Percentiles rank a stretch among this genome's conserved stretches.
Evolutionary conservation across 1,140 invertebrate genomes (phyloP).

Genomic region (Temnothorax longispinosus): DNA sequence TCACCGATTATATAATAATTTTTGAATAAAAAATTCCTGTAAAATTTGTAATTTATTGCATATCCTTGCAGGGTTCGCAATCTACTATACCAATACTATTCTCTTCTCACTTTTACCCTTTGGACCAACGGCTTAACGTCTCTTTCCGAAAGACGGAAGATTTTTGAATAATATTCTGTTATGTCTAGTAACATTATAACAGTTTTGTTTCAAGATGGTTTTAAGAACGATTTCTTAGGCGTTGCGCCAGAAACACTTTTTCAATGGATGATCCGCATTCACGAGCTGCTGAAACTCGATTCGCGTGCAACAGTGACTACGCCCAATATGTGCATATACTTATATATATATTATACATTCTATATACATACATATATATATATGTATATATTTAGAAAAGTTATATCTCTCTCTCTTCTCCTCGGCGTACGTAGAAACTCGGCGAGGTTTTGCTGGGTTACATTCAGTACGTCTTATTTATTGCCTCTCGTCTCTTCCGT

Average conservation of each 20-base stretch:
- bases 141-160: no score
- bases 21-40: no score
- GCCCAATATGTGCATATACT: not conserved
- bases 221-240: constrained; percentile 9
- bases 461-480: constrained; percentile 71
- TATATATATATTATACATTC: not conserved
- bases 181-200: not conserved
- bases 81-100: no score
- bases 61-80: no score
- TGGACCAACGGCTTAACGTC: no score
- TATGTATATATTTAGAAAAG: constrained; percentile 33
- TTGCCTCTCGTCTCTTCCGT: constrained; percentile 59
- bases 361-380: not conserved
- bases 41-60: no score
- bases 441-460: constrained; percentile 53
- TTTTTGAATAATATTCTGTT: not conserved
- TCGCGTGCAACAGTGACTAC: not conserved
- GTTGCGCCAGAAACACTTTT: constrained; percentile 23
- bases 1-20: not conserved
- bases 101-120: no score
- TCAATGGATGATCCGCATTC: constrained; percentile 37
- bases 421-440: constrained; percentile 38
- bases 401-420: not conserved
- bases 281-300: constrained; percentile 53
- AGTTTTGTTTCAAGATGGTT: not conserved